phyloP scores from a whole-genome alignment of 2,797 vertebrate genomes.

The Anas bernieri region DNA sequence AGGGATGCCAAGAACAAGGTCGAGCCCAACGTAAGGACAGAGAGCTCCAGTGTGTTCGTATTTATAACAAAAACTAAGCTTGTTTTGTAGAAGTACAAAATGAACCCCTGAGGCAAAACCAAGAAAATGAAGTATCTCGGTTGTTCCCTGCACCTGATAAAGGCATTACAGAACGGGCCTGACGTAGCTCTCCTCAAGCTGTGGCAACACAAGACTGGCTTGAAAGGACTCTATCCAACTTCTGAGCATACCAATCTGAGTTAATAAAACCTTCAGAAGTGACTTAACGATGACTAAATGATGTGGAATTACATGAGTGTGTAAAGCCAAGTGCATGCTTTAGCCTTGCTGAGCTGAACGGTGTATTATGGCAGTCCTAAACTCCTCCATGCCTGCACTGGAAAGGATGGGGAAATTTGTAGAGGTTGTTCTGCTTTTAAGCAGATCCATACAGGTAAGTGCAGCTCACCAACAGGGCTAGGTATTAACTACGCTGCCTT shows the following conservation, averaged over 20 bases:
- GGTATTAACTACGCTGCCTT: neutral
- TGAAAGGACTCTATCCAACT: neutral
- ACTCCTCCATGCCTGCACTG: neutral
- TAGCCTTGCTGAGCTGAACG: neutral
- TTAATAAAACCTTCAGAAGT: neutral
- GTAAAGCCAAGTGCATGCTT: neutral
- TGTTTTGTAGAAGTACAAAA: conserved; percentile 5
- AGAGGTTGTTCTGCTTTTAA: neutral
- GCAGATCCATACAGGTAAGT: neutral
- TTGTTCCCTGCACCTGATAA: neutral
- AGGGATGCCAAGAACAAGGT: neutral
- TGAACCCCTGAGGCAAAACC: neutral
- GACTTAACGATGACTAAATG: neutral
- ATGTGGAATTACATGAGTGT: neutral
- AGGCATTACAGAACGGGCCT: neutral
- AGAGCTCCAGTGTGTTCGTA: neutral
- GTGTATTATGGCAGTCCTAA: neutral
- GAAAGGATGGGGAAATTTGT: neutral
- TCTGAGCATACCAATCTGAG: neutral
- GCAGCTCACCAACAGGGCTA: neutral
- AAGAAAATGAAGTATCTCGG: neutral
- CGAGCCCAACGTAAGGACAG: neutral
- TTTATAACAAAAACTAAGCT: neutral
- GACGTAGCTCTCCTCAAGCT: neutral
- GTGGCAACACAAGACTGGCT: neutral